These are phyloP conservation scores for Xiphias gladius DNA, from an alignment of 2,113 vertebrate species.

Conservation along the genomic window DNA sequence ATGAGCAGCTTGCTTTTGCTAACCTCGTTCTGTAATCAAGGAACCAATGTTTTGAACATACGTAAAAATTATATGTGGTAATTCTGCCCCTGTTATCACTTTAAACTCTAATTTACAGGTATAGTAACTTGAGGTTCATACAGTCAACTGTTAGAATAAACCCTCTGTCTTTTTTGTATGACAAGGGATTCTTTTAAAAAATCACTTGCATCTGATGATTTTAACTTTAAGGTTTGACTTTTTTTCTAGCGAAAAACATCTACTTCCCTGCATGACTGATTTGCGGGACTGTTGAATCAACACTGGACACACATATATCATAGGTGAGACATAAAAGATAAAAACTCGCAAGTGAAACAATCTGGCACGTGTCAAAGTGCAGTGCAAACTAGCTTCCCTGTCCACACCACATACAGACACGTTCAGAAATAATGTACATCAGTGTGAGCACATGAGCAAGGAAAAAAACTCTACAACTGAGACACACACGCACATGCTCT, in stretches of 20 bases:
- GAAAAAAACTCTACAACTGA: conserved; percentile 33
- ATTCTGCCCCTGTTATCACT: background rate
- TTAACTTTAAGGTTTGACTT: background rate
- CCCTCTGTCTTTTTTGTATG: background rate
- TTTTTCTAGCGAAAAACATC: background rate
- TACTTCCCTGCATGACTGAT: background rate
- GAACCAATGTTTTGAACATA: background rate
- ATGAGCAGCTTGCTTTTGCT: background rate
- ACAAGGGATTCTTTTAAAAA: background rate
- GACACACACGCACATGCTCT: conserved; percentile 34
- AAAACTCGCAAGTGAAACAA: background rate
- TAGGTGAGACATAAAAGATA: background rate
- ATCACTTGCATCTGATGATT: background rate
- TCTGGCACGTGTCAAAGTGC: background rate
- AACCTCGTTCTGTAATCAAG: background rate
- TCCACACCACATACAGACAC: background rate
- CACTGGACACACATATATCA: background rate
- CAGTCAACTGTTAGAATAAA: background rate
- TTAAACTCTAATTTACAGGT: background rate
- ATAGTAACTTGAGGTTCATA: background rate
- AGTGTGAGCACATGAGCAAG: conserved; percentile 9
- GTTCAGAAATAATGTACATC: background rate
- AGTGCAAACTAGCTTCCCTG: background rate
- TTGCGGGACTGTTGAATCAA: background rate
- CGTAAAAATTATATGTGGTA: background rate